Base-by-base conservation (phyloP, 2,888 invertebrate species). In the Adelognathus sp. region DNA sequence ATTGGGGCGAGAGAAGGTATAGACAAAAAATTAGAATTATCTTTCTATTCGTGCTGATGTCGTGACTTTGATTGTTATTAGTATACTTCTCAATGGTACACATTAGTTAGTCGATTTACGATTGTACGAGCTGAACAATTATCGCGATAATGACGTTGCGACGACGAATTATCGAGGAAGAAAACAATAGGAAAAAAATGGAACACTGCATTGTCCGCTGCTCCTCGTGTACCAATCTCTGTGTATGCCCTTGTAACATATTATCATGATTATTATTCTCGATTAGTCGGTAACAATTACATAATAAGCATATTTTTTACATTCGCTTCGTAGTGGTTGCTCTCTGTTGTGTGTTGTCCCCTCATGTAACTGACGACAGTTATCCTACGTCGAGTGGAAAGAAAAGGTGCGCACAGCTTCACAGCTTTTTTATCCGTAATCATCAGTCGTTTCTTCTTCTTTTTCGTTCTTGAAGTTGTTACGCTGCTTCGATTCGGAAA, bases 251-350 rank as follows among this genome's bases (percentile, higher is more conserved):
- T 89, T 90, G 89, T 90, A 90, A 89, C 85, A 89, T 90, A 90
- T 89, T 87, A 89, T 88, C 86, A 89, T n/a, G n/a, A n/a, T 88
- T 86, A 89, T 82, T 89, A 84, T 87, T 88, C 84, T 87, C 82
- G 84, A 87, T 86, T 88, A 90, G 88, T 84, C 85, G 87, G 88
- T 89, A 89, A 81, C 84, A 89, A 89, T 90, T 89, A 90, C 85
- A n/a, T n/a, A 89, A 88, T 90, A 89, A 90, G 90, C 88, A 89
- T 90, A 90, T 90, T 90, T 90, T 90, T 90, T 90, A 90, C 86
- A 90, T 90, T 83, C 50, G 88, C 87, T 88, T 89, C 83, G 84
- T 84, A 85, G 86, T 86, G n/a, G n/a, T n/a, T n/a, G 86, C 83
- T 89, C 84, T 87, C 84, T 88, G 83, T 86, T 85, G 56, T 79